A percentile compares a stretch with the other conserved stretches of the same genome.
These are phyloP conservation scores for Drosophila melanosoma DNA, from an alignment of 2,888 invertebrate species.

Conservation along the genomic window DNA sequence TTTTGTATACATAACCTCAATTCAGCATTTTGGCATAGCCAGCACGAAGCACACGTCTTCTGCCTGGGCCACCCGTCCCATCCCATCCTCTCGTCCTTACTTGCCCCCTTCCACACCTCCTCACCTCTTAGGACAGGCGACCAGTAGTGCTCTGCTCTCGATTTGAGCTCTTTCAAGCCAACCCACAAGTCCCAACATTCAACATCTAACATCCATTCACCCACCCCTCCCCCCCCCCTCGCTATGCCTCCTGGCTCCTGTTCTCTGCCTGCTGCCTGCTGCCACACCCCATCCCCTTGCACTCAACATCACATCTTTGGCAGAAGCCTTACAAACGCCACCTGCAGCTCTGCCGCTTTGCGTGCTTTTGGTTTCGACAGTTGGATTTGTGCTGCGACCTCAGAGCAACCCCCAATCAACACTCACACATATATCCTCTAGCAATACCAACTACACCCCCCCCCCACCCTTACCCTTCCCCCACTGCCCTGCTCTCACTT, in stretches of 20 bases:
- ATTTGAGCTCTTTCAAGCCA: constrained; percentile 52
- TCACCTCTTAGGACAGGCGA: not conserved
- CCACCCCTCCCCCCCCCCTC: not conserved
- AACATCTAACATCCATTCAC: not conserved
- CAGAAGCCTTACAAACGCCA: constrained; percentile 72
- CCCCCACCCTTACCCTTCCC: constrained; percentile 9
- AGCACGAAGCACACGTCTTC: constrained; percentile 51
- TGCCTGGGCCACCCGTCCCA: not conserved
- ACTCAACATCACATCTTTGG: constrained; percentile 13
- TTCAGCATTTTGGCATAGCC: constrained; percentile 75
- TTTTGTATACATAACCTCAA: constrained; percentile 83
- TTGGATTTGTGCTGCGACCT: constrained; percentile 80
- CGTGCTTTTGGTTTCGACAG: constrained; percentile 83
- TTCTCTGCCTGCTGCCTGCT: too few relatives aligned
- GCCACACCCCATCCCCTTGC: not conserved
- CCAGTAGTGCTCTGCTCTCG: constrained; percentile 27
- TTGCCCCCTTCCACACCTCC: not conserved
- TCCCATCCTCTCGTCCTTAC: not conserved
- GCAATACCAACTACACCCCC: not conserved
- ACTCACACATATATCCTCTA: constrained; percentile 21
- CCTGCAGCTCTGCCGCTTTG: constrained; percentile 76
- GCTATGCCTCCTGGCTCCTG: not conserved
- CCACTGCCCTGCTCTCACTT: constrained; percentile 1
- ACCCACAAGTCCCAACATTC: constrained; percentile 15
- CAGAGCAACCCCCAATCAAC: constrained; percentile 60